These are phyloP conservation scores for Cotesia vestalis DNA, from an alignment of 1,140 invertebrate genomes.

Conservation along the genomic window DNA sequence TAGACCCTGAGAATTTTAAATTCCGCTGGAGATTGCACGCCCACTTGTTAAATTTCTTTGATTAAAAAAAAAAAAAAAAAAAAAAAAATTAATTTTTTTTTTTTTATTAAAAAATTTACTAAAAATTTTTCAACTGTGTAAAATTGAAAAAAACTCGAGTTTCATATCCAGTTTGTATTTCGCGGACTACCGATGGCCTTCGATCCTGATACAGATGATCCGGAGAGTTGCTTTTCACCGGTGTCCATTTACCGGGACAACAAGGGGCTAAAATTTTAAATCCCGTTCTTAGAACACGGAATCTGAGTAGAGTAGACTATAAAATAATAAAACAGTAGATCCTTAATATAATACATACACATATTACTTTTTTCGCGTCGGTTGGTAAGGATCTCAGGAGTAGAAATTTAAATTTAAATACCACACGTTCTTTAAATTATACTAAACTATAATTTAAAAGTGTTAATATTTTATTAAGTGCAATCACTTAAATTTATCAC, in stretches of 20 bases:
- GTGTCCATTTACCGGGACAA: slow-evolving; percentile 40
- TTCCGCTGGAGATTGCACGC: slow-evolving; percentile 35
- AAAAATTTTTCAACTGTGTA: too few relatives aligned
- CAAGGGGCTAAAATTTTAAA: slow-evolving; percentile 18
- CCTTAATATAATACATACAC: too few relatives aligned
- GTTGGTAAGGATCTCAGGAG: too few relatives aligned
- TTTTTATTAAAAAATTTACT: background rate
- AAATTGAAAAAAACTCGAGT: background rate
- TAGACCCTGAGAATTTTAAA: slow-evolving; percentile 26
- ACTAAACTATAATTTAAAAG: too few relatives aligned
- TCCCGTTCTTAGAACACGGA: slow-evolving; percentile 35
- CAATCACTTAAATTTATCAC: too few relatives aligned
- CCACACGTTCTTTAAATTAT: too few relatives aligned
- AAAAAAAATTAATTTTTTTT: slow-evolving; percentile 33
- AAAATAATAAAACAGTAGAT: too few relatives aligned
- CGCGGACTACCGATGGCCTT: slow-evolving; percentile 9
- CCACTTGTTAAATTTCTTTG: slow-evolving; percentile 32
- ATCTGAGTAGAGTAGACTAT: slow-evolving; percentile 17
- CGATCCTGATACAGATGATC: background rate
- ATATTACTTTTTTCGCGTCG: too few relatives aligned
- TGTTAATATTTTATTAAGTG: too few relatives aligned
- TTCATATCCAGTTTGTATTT: too few relatives aligned
- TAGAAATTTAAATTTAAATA: too few relatives aligned
- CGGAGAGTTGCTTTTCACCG: slow-evolving; percentile 34
- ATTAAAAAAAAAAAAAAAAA: slow-evolving; percentile 32